Percentiles rank a stretch among this genome's conserved stretches.
Evolutionary conservation across 2,888 invertebrate genomes (phyloP).

Genomic region (Eledone cirrhosa): DNA sequence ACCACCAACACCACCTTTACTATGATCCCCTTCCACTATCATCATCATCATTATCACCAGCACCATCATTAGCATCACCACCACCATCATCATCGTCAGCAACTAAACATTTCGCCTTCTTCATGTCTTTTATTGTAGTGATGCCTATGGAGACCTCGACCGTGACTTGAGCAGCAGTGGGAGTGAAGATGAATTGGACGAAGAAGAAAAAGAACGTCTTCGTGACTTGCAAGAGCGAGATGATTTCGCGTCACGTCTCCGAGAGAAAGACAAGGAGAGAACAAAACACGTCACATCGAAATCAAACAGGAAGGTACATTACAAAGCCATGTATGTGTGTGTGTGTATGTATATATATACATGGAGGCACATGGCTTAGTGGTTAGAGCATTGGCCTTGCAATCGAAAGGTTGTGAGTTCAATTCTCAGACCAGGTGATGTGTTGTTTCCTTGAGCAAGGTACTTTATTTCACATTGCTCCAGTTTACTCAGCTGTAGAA

Average conservation of each 20-base stretch:
- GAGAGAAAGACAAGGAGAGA: constrained; percentile 87
- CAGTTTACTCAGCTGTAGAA: no score
- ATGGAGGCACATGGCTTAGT: no score
- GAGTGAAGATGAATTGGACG: constrained; percentile 73
- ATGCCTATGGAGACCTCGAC: not conserved
- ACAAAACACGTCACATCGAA: constrained; percentile 76
- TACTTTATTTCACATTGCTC: no score
- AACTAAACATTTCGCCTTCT: not conserved
- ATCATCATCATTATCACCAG: not conserved
- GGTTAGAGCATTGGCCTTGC: no score
- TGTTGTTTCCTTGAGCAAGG: no score
- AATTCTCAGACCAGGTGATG: no score
- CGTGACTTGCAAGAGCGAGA: constrained; percentile 91
- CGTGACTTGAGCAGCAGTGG: constrained; percentile 7
- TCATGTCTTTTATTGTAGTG: not conserved
- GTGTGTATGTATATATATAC: no score
- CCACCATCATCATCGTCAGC: not conserved
- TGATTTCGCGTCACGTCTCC: constrained; percentile 89
- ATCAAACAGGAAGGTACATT: constrained; percentile 67
- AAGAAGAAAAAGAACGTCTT: constrained; percentile 78
- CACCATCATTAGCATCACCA: not conserved
- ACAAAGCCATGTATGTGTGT: no score
- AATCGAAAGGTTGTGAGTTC: no score
- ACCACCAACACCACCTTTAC: not conserved
- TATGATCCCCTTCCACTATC: not conserved